These are phyloP conservation scores for Spicauda simplicius DNA, from an alignment of 2,888 invertebrate genomes.

Conservation along the genomic window DNA sequence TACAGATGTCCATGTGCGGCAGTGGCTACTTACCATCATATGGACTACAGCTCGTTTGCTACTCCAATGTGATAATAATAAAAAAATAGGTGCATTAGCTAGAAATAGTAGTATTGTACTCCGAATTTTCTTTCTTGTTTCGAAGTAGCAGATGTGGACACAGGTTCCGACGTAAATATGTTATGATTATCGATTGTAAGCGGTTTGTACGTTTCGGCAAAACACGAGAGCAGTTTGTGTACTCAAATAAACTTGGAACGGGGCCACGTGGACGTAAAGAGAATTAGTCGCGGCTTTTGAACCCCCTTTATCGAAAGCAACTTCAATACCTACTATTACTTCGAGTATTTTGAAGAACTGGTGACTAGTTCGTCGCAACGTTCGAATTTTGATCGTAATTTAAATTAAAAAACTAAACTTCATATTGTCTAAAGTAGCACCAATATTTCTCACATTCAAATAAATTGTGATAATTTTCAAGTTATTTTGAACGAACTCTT, in stretches of 20 bases:
- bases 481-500: too few relatives aligned
- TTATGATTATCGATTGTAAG: constrained; percentile 24
- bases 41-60: too few relatives aligned
- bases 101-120: neutral
- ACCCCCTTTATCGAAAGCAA: constrained; percentile 1
- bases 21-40: too few relatives aligned
- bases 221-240: constrained; percentile 32
- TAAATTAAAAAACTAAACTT: too few relatives aligned
- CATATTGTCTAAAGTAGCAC: too few relatives aligned
- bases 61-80: too few relatives aligned
- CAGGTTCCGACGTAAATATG: constrained; percentile 14
- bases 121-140: neutral
- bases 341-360: neutral
- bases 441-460: too few relatives aligned
- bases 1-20: too few relatives aligned
- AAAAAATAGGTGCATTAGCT: too few relatives aligned
- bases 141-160: neutral
- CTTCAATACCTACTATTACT: constrained; percentile 1
- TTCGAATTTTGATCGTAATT: too few relatives aligned
- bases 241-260: constrained; percentile 41
- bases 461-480: too few relatives aligned
- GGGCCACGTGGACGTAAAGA: constrained; percentile 33
- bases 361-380: too few relatives aligned
- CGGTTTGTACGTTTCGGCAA: constrained; percentile 24
- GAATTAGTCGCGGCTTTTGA: constrained; percentile 32